phyloP scores from a whole-genome alignment of 2,113 vertebrate species.

The Otolemur garnettii region DNA sequence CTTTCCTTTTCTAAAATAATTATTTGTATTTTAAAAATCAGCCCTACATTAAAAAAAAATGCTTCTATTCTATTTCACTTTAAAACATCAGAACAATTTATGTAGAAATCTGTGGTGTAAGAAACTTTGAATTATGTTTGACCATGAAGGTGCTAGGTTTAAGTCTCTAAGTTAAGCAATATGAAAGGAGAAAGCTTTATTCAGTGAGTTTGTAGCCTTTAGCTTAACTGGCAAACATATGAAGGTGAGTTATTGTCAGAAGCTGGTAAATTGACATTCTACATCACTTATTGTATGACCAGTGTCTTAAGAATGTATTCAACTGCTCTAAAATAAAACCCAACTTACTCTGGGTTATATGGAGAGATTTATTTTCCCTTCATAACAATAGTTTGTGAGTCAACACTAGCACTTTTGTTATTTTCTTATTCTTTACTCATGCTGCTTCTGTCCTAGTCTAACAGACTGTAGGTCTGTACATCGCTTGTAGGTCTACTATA shows the following conservation, averaged over 20 bases:
- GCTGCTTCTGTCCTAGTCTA: not conserved
- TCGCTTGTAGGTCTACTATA: too few species aligned
- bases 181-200: not conserved
- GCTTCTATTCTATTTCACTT: not conserved
- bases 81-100: not conserved
- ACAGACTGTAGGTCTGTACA: too few species aligned
- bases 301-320: not conserved
- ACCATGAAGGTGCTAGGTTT: not conserved
- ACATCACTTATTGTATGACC: not conserved
- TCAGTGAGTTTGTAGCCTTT: not conserved
- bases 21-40: too few species aligned
- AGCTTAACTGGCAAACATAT: not conserved
- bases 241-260: not conserved
- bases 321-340: not conserved
- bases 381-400: not conserved
- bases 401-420: not conserved
- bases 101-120: not conserved
- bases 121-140: not conserved
- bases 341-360: not conserved
- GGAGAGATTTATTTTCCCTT: not conserved
- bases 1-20: too few species aligned
- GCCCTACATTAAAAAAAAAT: not conserved
- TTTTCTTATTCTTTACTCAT: not conserved
- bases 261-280: not conserved
- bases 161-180: not conserved